Evolutionary conservation across 2,888 invertebrate genomes (phyloP), one percentile per base, ranked within the genome.

Genomic region (Rugalucina vietnamica): DNA sequence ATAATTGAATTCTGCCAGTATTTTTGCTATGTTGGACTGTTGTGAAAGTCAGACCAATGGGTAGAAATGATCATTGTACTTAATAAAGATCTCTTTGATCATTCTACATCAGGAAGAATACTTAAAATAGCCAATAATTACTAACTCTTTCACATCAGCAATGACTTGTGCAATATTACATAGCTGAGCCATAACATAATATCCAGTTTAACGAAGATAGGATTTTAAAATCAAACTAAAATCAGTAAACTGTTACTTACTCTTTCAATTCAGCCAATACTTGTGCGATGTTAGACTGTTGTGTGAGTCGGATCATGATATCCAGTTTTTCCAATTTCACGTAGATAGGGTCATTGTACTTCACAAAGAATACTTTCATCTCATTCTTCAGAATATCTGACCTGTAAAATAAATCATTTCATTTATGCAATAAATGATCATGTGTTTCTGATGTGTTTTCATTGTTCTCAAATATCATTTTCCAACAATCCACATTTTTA

Each of bases 281-380:
- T 95, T 99, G 99, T 0, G 99, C 98, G 92, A 99, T 99, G 95
- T 99, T 99, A 24, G 98, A 97, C 95, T 99, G 99, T 69, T 98
- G 98, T 24, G 99, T 99, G 90, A 99, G 96, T 24, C 99, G 97
- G 93, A 99, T 99, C 99, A 99, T 99, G 81, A 99, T 99, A 95
- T 99, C 99, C 92, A 99, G 94, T 95, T 99, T 99, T 95, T 99
- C 99, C 85, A 99, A 96, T 95, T 99, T 99, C 65, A 99, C 99
- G 95, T 99, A 99, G 94, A 99, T 99, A 0, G 99, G 99, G 95
- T 99, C 99, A 95, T 99, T 99, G 96, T 99, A 99, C 94, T 99
- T 99, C 50, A 99, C 99, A 95, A 99, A 99, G 96, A 99, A 99
- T 77, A 98, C 98, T 96, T 99, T 99, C 99, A 99, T 99, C 96